These are phyloP conservation scores for Chymomyza caudatula DNA, from an alignment of 2,888 invertebrate genomes.

Conservation along the genomic window DNA sequence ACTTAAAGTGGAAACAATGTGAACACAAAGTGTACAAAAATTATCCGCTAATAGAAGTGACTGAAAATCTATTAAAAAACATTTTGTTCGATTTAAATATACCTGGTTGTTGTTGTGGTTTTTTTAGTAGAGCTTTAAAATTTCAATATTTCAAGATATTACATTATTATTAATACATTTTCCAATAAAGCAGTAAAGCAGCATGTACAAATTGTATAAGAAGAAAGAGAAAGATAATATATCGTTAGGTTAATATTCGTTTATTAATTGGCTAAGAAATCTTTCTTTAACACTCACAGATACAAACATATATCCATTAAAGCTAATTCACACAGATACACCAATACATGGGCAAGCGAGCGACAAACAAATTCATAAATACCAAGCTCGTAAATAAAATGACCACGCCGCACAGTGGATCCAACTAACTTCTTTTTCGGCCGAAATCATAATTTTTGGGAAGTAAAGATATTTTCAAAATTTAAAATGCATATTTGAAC, in stretches of 20 bases:
- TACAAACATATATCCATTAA: neutral
- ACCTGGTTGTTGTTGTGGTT: constrained; percentile 77
- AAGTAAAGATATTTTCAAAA: no score
- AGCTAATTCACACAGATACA: neutral
- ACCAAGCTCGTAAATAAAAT: neutral
- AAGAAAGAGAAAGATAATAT: constrained; percentile 34
- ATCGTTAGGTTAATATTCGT: neutral
- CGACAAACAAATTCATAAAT: constrained; percentile 7
- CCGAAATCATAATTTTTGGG: no score
- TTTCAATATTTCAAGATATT: constrained; percentile 17
- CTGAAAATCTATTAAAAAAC: neutral
- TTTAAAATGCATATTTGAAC: no score
- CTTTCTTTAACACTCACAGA: constrained; percentile 1
- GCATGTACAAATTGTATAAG: constrained; percentile 45
- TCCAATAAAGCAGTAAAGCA: constrained; percentile 21
- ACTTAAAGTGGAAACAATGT: neutral
- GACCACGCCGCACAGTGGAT: no score
- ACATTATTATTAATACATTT: constrained; percentile 2
- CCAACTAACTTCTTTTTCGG: no score
- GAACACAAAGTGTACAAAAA: neutral
- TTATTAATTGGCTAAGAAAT: constrained; percentile 3
- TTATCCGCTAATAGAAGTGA: neutral
- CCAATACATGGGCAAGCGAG: neutral
- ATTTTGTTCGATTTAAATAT: constrained; percentile 30
- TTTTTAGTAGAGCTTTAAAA: constrained; percentile 76